Evolutionary conservation across 2,113 vertebrate species (phyloP), one percentile per base, ranked within the genome.

Genomic region (Malurus melanocephalus): DNA sequence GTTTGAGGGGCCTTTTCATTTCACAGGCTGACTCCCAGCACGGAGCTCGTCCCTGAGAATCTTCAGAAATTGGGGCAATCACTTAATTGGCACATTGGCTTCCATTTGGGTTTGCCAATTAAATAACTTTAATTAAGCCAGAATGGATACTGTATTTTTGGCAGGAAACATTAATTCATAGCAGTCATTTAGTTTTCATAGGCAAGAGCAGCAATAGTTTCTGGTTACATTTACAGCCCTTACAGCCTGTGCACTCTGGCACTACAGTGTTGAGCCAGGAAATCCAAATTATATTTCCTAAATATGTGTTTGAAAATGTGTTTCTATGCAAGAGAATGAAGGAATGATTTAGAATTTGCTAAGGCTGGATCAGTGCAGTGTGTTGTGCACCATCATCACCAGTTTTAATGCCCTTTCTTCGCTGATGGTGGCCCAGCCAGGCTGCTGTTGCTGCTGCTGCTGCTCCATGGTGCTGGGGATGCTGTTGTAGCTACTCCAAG

Each of bases 51-150:
- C 84, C 84, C 85, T 2, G 12, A 43, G 80, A 93, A 64, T 53
- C 90, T 78, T 66, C 4, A 12, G 14, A 83, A 94, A 88, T 1
- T 45, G 66, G 89, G 66, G 59, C 91, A 88, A 88, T 84, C 86
- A 11, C 80, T 92, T 90, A 87, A 90, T 76, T 90, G 84, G 74
- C 74, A 79, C 66, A 11, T 68, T 79, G 90, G 66, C 90, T 92
- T 88, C 77, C 74, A 61, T 80, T 90, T 64, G 66, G 59, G 19
- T 53, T 87, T 88, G 74, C 87, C 91, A 90, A 73, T 92, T 92
- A 90, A 88, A 57, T 30, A n/a, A 78, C 21, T 88, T 93, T 71
- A 76, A 73, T 94, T 88, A 79, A 68, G 65, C 20, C 35, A 57
- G 66, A 88, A 68, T 53, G 77, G 84, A 65, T 88, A 57, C 91